A percentile compares a stretch with the other conserved stretches of the same genome.
phyloP scores from a whole-genome alignment of 2,888 invertebrate genomes.

The Dolomedes plantarius region DNA sequence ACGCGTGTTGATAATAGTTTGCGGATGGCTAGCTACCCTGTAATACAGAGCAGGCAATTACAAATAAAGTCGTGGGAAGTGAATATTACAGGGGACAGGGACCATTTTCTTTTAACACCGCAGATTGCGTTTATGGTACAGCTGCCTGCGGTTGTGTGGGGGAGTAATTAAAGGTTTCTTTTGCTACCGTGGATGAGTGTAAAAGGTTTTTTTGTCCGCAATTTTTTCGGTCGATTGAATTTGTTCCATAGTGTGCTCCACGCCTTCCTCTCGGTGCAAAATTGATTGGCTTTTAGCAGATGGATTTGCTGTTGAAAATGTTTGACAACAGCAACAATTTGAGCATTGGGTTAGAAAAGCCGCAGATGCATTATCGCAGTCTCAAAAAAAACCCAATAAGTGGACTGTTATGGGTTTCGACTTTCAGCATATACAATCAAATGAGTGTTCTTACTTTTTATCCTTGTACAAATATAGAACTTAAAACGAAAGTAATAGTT shows the following conservation, averaged over 20 bases:
- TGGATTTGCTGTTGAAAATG: not conserved
- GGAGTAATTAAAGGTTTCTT: constrained; percentile 43
- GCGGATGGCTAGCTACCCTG: constrained; percentile 12
- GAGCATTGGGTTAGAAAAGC: not conserved
- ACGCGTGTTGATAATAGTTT: not conserved
- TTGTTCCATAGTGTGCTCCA: not conserved
- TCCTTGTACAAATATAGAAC: too few relatives aligned
- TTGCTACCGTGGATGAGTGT: not conserved
- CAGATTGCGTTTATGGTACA: constrained; percentile 15
- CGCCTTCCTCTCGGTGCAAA: not conserved
- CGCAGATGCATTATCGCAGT: not conserved
- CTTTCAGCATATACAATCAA: too few relatives aligned
- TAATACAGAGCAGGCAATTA: constrained; percentile 33
- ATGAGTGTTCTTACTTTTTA: too few relatives aligned
- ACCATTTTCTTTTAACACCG: constrained; percentile 24
- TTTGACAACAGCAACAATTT: not conserved
- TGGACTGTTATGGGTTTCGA: too few relatives aligned
- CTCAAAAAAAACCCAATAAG: not conserved
- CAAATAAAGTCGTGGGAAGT: constrained; percentile 28
- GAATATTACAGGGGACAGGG: constrained; percentile 17
- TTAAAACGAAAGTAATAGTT: too few relatives aligned
- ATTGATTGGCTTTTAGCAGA: constrained; percentile 15
- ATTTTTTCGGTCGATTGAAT: constrained; percentile 50
- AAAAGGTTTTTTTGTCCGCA: constrained; percentile 22
- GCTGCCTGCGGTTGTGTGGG: constrained; percentile 29